Percentiles rank a stretch among this genome's conserved stretches.
These are phyloP conservation scores for Teleopsis dalmanni DNA, from an alignment of 1,140 invertebrate genomes.

Conservation along the genomic window DNA sequence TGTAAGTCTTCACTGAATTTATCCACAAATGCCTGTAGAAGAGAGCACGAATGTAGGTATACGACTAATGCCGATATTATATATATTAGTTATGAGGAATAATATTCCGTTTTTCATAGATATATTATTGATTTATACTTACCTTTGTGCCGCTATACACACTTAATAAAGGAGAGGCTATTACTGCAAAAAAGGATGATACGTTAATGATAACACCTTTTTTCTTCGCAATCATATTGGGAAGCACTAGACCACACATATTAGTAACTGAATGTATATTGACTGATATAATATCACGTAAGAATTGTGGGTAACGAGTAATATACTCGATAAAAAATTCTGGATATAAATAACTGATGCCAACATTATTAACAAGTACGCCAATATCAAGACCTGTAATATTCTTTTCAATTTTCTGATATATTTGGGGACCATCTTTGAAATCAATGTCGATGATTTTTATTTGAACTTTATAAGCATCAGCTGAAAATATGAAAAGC, in stretches of 20 bases:
- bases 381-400: conserved; percentile 78
- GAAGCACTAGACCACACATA: conserved; percentile 79
- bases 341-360: conserved; percentile 81
- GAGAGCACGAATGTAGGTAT: no score
- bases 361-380: conserved; percentile 92
- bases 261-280: conserved; percentile 69
- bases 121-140: conserved; percentile 13
- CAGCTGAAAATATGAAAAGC: conserved; percentile 48
- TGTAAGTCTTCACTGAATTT: conserved; percentile 76
- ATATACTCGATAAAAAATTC: conserved; percentile 70
- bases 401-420: conserved; percentile 65
- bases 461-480: conserved; percentile 68
- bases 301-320: conserved; percentile 49
- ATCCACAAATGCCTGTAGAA: conserved; percentile 65
- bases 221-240: conserved; percentile 76
- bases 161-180: conserved; percentile 74
- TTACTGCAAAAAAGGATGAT: conserved; percentile 72
- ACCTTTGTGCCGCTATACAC: conserved; percentile 89
- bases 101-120: not conserved
- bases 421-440: conserved; percentile 62
- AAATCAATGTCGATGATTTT: conserved; percentile 82
- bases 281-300: conserved; percentile 59
- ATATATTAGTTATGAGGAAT: not conserved
- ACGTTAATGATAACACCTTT: conserved; percentile 89
- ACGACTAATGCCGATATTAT: not conserved